Conservation (phyloP, 2,797 vertebrate genomes). For the Paguma larvata region DNA sequence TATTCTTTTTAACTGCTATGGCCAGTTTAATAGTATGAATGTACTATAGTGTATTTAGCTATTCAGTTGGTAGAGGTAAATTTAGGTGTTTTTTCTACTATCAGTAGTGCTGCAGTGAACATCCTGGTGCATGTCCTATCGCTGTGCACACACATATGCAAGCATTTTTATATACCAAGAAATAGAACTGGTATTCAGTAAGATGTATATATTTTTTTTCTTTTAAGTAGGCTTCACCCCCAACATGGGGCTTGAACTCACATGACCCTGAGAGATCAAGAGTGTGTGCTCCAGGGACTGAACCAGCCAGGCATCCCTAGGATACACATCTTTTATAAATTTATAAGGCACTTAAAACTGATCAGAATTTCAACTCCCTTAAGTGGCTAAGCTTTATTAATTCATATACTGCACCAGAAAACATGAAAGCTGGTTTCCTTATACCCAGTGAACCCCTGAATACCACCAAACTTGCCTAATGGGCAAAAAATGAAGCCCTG, state of each 20-base stretch:
- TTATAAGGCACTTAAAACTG: slow-evolving; percentile 35
- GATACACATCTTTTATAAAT: neutral
- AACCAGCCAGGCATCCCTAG: neutral
- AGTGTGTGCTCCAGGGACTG: neutral
- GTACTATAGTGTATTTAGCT: slow-evolving; percentile 10
- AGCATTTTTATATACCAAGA: slow-evolving; percentile 42
- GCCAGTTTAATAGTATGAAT: slow-evolving; percentile 26
- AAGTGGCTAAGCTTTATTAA: neutral
- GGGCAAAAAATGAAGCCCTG: slow-evolving; percentile 4
- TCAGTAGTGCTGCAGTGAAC: neutral
- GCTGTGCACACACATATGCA: neutral
- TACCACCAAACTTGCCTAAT: neutral
- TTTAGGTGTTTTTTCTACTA: neutral
- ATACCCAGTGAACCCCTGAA: neutral
- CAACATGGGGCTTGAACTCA: neutral
- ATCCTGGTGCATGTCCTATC: neutral
- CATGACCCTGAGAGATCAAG: neutral
- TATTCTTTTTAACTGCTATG: neutral
- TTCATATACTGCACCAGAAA: slow-evolving; percentile 15
- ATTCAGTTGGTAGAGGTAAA: slow-evolving; percentile 9
- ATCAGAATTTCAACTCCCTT: neutral
- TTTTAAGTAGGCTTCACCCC: neutral
- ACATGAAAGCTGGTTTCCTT: neutral
- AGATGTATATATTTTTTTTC: neutral
- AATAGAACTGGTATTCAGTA: neutral